Conservation (phyloP, 2,888 invertebrate genomes). For the Calameuta idolon region DNA sequence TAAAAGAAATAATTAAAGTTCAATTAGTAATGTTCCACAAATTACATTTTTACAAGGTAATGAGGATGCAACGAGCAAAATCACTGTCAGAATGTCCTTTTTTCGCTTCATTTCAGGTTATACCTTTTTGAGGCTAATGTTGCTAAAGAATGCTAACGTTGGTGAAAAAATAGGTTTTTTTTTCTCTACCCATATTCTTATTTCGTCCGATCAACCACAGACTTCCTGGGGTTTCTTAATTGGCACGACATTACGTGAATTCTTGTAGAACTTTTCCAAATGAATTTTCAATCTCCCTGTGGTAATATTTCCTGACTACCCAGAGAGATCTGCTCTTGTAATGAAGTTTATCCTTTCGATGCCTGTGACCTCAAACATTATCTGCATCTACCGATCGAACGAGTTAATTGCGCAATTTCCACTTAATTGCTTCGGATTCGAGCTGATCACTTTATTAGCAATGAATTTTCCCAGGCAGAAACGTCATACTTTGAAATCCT, state of each 20-base stretch:
- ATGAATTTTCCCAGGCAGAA: not conserved
- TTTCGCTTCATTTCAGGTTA: not conserved
- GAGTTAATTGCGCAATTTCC: slow-evolving; percentile 5
- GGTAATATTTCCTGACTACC: not conserved
- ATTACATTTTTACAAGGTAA: not conserved
- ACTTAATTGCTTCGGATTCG: slow-evolving; percentile 4
- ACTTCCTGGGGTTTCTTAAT: not conserved
- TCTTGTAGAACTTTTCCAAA: not conserved
- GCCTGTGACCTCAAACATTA: not conserved
- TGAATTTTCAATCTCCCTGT: not conserved
- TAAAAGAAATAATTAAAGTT: not conserved
- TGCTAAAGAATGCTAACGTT: not conserved
- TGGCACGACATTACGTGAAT: not conserved
- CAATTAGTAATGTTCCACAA: not conserved
- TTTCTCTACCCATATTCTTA: not conserved
- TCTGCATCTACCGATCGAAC: slow-evolving; percentile 5
- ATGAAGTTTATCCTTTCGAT: not conserved
- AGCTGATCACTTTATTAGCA: not conserved
- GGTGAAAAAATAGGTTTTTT: not conserved
- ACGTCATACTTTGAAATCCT: not conserved
- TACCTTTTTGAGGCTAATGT: not conserved
- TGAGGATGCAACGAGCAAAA: not conserved
- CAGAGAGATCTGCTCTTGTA: not conserved
- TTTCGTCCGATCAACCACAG: not conserved
- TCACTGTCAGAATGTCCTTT: not conserved